Base-by-base conservation (phyloP, 2,888 invertebrate genomes). In the Scaptomyza tumidula region DNA sequence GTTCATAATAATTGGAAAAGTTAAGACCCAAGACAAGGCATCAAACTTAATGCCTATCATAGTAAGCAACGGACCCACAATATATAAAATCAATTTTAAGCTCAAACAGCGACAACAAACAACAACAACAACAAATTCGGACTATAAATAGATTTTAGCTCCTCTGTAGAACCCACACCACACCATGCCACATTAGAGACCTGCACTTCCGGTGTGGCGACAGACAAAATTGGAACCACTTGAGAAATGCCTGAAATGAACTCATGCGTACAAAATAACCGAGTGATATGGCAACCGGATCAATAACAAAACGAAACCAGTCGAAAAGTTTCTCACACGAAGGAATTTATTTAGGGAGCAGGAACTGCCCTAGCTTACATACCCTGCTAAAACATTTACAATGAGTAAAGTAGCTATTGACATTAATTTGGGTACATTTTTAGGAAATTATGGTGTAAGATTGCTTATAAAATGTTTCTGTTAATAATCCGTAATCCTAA, bases 1-100 rank as follows among this genome's bases (percentile, higher is more conserved):
- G 71, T 80, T 83, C 83, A 83, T 80, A 79, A 85, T 85, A 83
- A 85, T 85, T 87, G 87, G 86, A 83, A 85, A 87, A 85, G 80
- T 87, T 85, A 85, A 66, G 73, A 68, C 41, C 69, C 61, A 79
- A 79, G 60, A 65, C 67, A 61, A 50, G 43, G 19, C 53, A 49
- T 56, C 33, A 35, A 54, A 53, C 55, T 56, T 41, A 49, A 54
- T 43, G 54, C 29, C 37, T n/a, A 37, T 5, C 27, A 37, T 24
- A 31, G 43, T 45, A 46, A 11, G n/a, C 31, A 41, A 16, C 16
- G 41, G 5, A 46, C 24, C 57, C 27, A 65, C 52, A 55, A 9
- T 14, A 14, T 9, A 39, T 39, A 82, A 87, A 87, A 85, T 85
- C 85, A 83, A 80, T 85, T 85, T 85, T 49, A 68, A 75, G 68